These are phyloP conservation scores for Andrena haemorrhoa DNA, from an alignment of 2,888 invertebrate genomes.

Conservation along the genomic window DNA sequence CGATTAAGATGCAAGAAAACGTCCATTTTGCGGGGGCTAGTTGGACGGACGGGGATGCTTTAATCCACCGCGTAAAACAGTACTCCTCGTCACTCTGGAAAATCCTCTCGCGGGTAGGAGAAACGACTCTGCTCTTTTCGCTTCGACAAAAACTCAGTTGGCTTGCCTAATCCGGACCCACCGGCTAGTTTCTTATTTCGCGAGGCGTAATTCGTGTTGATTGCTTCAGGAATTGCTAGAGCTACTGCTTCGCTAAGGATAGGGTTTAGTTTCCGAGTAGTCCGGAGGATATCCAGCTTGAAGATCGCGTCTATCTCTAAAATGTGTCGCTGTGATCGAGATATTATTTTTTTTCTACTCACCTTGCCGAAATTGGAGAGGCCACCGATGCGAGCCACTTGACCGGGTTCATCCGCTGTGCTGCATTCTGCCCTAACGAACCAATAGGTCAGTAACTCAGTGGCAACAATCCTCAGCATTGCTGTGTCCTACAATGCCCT, in stretches of 20 bases:
- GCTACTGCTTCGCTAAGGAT: not conserved
- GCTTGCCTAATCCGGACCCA: not conserved
- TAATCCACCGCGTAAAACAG: slow-evolving; percentile 52
- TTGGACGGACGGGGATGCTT: slow-evolving; percentile 41
- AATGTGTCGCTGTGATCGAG: not conserved
- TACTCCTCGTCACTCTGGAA: slow-evolving; percentile 10
- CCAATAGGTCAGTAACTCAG: slow-evolving; percentile 84
- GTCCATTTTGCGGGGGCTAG: slow-evolving; percentile 11
- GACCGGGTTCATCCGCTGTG: slow-evolving; percentile 88
- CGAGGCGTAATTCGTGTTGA: slow-evolving; percentile 5
- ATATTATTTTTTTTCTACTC: slow-evolving; percentile 73
- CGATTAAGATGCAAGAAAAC: slow-evolving; percentile 43
- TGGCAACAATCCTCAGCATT: slow-evolving; percentile 77
- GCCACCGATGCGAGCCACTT: slow-evolving; percentile 87
- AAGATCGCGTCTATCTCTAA: no score
- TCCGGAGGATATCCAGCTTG: no score
- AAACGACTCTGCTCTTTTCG: slow-evolving; percentile 5
- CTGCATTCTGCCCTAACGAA: slow-evolving; percentile 89
- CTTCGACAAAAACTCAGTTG: slow-evolving; percentile 21
- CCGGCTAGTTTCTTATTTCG: not conserved
- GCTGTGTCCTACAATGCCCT: slow-evolving; percentile 70
- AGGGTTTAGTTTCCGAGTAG: not conserved
- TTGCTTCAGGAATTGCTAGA: not conserved
- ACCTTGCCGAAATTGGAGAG: slow-evolving; percentile 89
- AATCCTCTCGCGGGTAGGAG: slow-evolving; percentile 24